phyloP scores from a whole-genome alignment of 1,140 invertebrate genomes.

The Papilio polytes region DNA sequence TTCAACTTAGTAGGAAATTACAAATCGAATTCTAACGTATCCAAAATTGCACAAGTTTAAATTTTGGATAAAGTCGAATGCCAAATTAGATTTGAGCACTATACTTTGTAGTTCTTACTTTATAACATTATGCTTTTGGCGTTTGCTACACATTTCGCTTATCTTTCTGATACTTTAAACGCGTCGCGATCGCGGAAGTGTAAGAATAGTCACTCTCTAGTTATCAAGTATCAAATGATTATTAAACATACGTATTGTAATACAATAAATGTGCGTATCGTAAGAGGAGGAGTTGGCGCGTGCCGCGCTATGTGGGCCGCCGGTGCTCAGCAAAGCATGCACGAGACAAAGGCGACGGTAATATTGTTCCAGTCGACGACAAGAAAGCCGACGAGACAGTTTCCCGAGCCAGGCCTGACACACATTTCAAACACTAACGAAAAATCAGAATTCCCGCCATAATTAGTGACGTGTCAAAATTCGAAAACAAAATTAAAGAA shows the following conservation, averaged over 20 bases:
- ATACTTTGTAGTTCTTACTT: background rate
- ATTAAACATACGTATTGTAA: slow-evolving; percentile 16
- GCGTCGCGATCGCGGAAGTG: background rate
- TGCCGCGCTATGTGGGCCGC: slow-evolving; percentile 55
- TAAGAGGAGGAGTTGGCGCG: slow-evolving; percentile 50
- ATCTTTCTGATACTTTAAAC: background rate
- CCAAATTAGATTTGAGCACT: background rate
- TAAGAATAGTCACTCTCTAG: background rate
- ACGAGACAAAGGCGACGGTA: slow-evolving; percentile 78
- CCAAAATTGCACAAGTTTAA: background rate
- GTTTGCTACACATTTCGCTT: background rate
- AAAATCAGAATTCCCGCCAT: slow-evolving; percentile 49
- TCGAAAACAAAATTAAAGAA: slow-evolving; percentile 24
- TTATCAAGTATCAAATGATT: slow-evolving; percentile 4
- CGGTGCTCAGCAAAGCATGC: slow-evolving; percentile 73
- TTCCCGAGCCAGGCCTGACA: slow-evolving; percentile 49
- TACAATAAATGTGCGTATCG: slow-evolving; percentile 30
- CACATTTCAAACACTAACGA: slow-evolving; percentile 37
- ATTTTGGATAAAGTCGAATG: background rate
- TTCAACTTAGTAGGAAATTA: background rate
- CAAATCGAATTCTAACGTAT: background rate
- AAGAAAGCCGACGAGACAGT: slow-evolving; percentile 70
- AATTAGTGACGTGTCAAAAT: slow-evolving; percentile 37
- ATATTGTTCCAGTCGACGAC: slow-evolving; percentile 73
- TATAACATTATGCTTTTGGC: background rate